phyloP scores from a whole-genome alignment of 2,113 vertebrate genomes.

The Machaerirhynchus nigripectus region DNA sequence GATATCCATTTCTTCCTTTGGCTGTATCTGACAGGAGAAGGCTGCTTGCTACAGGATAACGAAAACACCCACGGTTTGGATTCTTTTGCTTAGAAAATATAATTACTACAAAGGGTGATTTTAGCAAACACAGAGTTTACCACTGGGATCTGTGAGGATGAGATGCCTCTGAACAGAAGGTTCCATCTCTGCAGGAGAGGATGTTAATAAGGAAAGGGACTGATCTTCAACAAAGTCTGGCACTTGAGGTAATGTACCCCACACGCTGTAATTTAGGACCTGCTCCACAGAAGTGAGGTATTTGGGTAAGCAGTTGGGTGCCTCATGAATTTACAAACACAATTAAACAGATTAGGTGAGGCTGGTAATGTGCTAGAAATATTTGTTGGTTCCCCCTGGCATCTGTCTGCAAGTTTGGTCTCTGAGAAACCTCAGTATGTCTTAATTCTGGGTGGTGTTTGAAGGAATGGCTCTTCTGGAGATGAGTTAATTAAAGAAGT shows the following conservation, averaged over 20 bases:
- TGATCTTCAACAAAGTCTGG: background rate
- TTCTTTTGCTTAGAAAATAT: background rate
- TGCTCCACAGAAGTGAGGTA: background rate
- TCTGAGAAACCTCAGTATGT: background rate
- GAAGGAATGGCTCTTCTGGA: background rate
- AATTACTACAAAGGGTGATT: background rate
- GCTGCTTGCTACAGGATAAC: background rate
- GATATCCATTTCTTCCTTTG: background rate
- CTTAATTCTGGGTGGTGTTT: background rate
- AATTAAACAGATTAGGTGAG: conserved; percentile 11
- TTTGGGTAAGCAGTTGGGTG: conserved; percentile 16
- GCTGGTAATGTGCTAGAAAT: background rate
- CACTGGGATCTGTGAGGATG: background rate
- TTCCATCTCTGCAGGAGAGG: background rate
- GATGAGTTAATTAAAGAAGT: conserved; percentile 1
- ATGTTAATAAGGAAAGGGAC: background rate
- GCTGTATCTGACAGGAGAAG: background rate
- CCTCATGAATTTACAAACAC: conserved; percentile 21
- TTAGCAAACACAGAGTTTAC: background rate
- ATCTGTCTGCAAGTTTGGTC: background rate
- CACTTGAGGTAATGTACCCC: background rate
- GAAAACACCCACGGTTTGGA: background rate
- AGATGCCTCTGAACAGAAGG: background rate
- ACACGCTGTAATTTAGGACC: background rate
- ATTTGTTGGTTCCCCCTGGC: conserved; percentile 2